Base-by-base conservation (phyloP, 2,888 invertebrate genomes). In the Caenorhabditis panamensis region DNA sequence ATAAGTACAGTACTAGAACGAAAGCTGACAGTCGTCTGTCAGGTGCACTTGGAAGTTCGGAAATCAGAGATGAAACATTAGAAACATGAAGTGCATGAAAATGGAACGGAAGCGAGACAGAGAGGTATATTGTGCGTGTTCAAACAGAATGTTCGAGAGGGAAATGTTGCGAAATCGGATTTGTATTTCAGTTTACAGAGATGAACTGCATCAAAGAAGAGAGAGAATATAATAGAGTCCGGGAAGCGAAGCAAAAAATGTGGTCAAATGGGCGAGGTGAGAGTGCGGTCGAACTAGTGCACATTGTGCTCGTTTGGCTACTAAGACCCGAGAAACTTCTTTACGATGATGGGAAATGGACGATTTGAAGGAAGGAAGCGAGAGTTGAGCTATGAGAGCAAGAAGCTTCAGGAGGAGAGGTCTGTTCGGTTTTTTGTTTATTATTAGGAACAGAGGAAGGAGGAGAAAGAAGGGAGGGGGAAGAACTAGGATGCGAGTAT, bases 341-440 rank as follows among this genome's bases (percentile, higher is more conserved):
- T 62, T 54, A 71, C 62, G 61, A 54, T 51, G 75, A 64, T 62
- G 75, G 75, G 64, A 76, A 76, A 71, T 64, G 67, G 54, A 71
- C 51, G 37, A 44, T 62, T 54, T 41, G 59, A 64, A 41, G 58
- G 59, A 44, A 9, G 41, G n/a, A n/a, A n/a, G n/a, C n/a, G n/a
- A n/a, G n/a, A n/a, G n/a, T n/a, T n/a, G n/a, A n/a, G n/a, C n/a
- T n/a, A n/a, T n/a, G n/a, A n/a, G n/a, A n/a, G n/a, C n/a, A n/a
- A n/a, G n/a, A n/a, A 41, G 41, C 41, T 13, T 6, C 5, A 24
- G 54, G 56, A 26, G 49, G 53, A 31, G 31, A 6, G 31, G 31
- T 47, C 59, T 62, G 71, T 71, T 71, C 71, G 53, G 44, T 71
- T 41, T 41, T 31, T 62, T 71, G 71, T 71, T 71, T 71, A 71